Evolutionary conservation across 1,140 invertebrate species (phyloP).

Genomic region (Ephestia elutella): DNA sequence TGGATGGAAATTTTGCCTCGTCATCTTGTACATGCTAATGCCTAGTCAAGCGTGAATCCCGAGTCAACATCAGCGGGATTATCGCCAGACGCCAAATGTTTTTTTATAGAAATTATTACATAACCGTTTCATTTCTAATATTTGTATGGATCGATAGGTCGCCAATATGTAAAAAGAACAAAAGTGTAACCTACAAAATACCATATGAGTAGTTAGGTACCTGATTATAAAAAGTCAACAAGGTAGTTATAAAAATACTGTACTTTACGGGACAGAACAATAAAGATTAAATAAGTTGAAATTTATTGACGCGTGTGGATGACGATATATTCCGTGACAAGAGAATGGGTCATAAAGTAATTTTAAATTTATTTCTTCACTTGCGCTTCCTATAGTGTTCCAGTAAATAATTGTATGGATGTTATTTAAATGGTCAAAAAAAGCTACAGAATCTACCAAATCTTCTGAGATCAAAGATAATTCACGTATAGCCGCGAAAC

Average conservation of each 20-base stretch:
- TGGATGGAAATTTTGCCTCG: slow-evolving; percentile 35
- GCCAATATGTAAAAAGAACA: no score
- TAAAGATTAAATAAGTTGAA: not conserved
- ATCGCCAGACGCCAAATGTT: slow-evolving; percentile 8
- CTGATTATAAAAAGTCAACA: not conserved
- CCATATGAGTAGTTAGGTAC: no score
- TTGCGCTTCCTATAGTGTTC: not conserved
- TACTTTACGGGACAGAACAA: not conserved
- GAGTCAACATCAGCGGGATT: slow-evolving; percentile 17
- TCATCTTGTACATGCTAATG: slow-evolving; percentile 36
- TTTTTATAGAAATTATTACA: no score
- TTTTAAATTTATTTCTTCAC: slow-evolving; percentile 12
- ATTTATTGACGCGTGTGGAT: not conserved
- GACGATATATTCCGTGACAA: slow-evolving; percentile 21
- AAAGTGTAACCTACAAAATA: no score
- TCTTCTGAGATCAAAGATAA: no score
- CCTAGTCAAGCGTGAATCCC: slow-evolving; percentile 33
- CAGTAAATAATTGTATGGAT: not conserved
- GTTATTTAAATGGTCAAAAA: no score
- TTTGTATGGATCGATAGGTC: no score
- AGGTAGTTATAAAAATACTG: not conserved
- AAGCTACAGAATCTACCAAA: no score
- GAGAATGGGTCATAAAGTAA: slow-evolving; percentile 36
- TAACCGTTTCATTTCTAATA: no score
- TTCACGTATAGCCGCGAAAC: no score